These are phyloP conservation scores for Pemphigus obesinymphae DNA, from an alignment of 1,140 invertebrate species.

Conservation along the genomic window DNA sequence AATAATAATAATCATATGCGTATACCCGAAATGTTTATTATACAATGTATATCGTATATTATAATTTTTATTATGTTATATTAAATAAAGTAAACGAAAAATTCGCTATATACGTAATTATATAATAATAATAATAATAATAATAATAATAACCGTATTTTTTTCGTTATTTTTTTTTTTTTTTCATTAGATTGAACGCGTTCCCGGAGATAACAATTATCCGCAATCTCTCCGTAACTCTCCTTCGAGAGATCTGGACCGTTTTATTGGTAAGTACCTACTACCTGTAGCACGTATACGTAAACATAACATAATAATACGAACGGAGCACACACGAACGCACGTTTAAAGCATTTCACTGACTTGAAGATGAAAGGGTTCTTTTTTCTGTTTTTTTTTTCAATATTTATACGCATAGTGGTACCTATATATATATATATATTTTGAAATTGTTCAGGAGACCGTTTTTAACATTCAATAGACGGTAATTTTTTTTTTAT, in stretches of 20 bases:
- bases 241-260: neutral
- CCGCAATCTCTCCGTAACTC: neutral
- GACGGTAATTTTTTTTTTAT: too few species aligned
- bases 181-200: slow-evolving; percentile 10
- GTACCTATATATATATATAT: too few species aligned
- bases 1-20: neutral
- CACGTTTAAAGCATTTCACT: neutral
- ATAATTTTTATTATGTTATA: too few species aligned
- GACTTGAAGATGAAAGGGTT: too few species aligned
- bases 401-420: too few species aligned
- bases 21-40: neutral
- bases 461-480: too few species aligned
- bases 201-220: slow-evolving; percentile 12
- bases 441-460: too few species aligned
- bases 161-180: neutral
- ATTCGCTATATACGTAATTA: too few species aligned
- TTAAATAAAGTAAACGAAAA: too few species aligned
- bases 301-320: too few species aligned
- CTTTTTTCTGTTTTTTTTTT: too few species aligned
- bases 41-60: neutral
- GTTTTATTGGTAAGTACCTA: slow-evolving; percentile 13
- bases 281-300: too few species aligned
- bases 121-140: neutral
- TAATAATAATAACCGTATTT: neutral
- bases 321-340: neutral